Evolutionary conservation across 2,888 invertebrate species (phyloP), one percentile per base, ranked within the genome.

Genomic region (Andrena fulva): DNA sequence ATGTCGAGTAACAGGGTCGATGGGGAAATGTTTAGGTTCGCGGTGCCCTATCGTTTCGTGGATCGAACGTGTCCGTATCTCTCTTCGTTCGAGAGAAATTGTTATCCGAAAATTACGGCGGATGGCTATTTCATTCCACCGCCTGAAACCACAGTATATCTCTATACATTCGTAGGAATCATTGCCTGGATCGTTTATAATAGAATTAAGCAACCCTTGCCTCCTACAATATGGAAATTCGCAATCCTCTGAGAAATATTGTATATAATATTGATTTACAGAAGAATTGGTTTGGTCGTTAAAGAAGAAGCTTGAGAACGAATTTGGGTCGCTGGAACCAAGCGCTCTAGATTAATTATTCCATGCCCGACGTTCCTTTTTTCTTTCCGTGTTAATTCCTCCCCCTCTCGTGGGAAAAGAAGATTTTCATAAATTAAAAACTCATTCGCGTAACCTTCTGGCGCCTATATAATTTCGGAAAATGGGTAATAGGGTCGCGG

Each of bases 341-440:
- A 35, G 56, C 29, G 20, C 48, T 24, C 8, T 16, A 60, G 35
- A 68, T 72, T 67, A 71, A 80, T 76, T 64, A 52, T 42, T 31
- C 20, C 56, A 20, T 27, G 29, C 35, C 10, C 3, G 2, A 16
- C 8, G 33, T 10, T 71, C n/a, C 35, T 6, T 48, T 62, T 42
- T 60, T 6, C 2, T 27, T 12, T 10, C 20, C 77, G 20, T 67
- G 74, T 80, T 71, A 77, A 77, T 77, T 68, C 71, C 62, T 52
- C 54, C 56, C 20, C 60, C 27, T 52, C n/a, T 35, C 27, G 20
- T n/a, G 62, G 31, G 60, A 48, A 48, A 66, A 69, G 69, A 70
- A 70, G 79, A 81, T 81, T 81, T 79, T 79, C 79, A 79, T 72
- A 77, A 82, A 80, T 80, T 64, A 82, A 82, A 82, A 80, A 81